Evolutionary conservation across 2,797 vertebrate genomes (phyloP).

Genomic region (Sebastes itinus): DNA sequence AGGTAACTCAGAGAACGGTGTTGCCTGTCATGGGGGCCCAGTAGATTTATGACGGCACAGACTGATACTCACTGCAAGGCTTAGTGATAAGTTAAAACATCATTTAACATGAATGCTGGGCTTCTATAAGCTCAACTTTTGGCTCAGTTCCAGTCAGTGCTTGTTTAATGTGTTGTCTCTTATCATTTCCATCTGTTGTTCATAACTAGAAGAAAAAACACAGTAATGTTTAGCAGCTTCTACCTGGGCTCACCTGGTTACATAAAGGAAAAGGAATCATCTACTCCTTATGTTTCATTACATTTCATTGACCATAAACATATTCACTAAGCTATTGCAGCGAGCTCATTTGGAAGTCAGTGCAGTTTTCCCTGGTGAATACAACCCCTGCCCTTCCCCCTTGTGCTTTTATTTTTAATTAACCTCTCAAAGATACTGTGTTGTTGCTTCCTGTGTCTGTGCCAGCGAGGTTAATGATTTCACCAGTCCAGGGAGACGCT

Average conservation of each 20-base stretch:
- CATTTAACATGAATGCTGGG: neutral
- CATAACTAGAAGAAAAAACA: neutral
- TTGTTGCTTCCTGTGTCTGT: constrained; percentile 83
- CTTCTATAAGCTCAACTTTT: neutral
- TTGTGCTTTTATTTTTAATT: constrained; percentile 86
- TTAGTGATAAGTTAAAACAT: neutral
- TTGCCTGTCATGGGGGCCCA: neutral
- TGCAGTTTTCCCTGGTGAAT: constrained; percentile 76
- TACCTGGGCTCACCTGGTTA: neutral
- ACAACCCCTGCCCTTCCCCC: constrained; percentile 64
- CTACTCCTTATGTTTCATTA: neutral
- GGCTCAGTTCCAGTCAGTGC: neutral
- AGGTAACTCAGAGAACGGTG: neutral
- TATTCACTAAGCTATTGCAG: constrained; percentile 45
- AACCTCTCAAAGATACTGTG: constrained; percentile 86
- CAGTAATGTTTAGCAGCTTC: neutral
- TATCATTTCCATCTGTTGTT: neutral
- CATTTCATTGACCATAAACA: constrained; percentile 32
- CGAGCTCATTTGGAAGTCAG: constrained; percentile 82
- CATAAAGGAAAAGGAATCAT: constrained; percentile 1
- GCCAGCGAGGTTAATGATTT: constrained; percentile 88
- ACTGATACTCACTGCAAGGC: neutral
- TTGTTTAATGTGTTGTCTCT: neutral
- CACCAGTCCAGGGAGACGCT: constrained; percentile 77
- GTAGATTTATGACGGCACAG: neutral